Evolutionary conservation across 2,888 invertebrate genomes (phyloP), one percentile per base, ranked within the genome.

Genomic region (Amitus sp.): DNA sequence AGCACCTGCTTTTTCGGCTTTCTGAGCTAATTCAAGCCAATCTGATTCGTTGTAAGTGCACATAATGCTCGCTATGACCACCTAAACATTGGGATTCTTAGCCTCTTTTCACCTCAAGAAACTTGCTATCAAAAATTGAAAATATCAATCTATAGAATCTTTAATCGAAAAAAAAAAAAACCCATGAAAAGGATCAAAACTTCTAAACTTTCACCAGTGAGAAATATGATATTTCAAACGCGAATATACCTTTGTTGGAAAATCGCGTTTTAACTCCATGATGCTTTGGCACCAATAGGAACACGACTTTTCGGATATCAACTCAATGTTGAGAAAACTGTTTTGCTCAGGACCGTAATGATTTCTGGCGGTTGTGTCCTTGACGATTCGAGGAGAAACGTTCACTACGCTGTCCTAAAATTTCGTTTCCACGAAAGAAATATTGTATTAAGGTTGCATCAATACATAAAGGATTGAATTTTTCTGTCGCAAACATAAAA

Each of bases 51-150:
- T 89, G 80, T 90, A 95, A 0, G 90, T 87, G 79, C 96, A 96
- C 97, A 98, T 98, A 73, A 98, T 95, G 71, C 96, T 96, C 2
- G 96, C 96, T 75, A 98, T 96, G 7, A 98, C 77, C 43, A 95
- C 87, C 93, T 94, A 80, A 7, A 52, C n/a, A n/a, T n/a, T n/a
- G n/a, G n/a, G n/a, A n/a, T n/a, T n/a, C n/a, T n/a, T n/a, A n/a
- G n/a, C n/a, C n/a, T n/a, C n/a, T n/a, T n/a, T n/a, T n/a, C n/a
- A n/a, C n/a, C n/a, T n/a, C n/a, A n/a, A n/a, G n/a, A n/a, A n/a
- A n/a, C n/a, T 23, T 23, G 23, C 23, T 23, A 23, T 23, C 23
- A n/a, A n/a, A n/a, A n/a, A n/a, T n/a, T n/a, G n/a, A n/a, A n/a
- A n/a, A n/a, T n/a, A n/a, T n/a, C n/a, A n/a, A n/a, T n/a, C n/a